Evolutionary conservation across 2,113 vertebrate genomes (phyloP).

Genomic region (Eurypyga helias): DNA sequence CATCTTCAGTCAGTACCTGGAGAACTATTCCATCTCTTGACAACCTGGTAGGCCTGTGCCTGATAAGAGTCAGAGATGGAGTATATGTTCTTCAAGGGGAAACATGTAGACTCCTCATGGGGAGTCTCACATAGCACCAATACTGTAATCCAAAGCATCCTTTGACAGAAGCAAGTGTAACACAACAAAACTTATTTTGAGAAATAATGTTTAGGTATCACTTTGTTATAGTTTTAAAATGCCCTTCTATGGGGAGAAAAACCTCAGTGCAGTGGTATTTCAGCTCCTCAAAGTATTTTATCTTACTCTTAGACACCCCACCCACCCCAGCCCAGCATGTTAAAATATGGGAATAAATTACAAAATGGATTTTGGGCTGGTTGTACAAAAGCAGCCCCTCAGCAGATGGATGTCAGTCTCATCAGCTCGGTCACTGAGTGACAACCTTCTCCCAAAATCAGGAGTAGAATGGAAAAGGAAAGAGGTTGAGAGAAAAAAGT

Average conservation of each 20-base stretch:
- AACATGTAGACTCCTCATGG: neutral
- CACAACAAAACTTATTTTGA: neutral
- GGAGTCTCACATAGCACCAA: neutral
- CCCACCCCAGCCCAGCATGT: neutral
- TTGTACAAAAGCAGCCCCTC: neutral
- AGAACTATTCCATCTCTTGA: neutral
- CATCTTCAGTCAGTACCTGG: neutral
- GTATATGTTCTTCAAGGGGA: neutral
- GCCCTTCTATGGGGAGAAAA: neutral
- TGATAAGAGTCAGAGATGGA: neutral
- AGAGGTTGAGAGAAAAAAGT: neutral
- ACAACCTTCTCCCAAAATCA: neutral
- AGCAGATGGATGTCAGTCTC: neutral
- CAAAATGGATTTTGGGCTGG: neutral
- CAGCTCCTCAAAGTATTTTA: neutral
- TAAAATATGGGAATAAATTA: constrained; percentile 7
- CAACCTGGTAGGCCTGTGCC: neutral
- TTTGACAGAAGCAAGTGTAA: neutral
- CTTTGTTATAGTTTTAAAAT: neutral
- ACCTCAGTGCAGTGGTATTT: neutral
- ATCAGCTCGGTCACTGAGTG: neutral
- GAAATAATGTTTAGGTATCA: neutral
- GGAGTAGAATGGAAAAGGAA: neutral
- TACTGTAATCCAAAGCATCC: neutral
- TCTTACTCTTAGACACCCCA: neutral